A percentile compares a stretch with the other conserved stretches of the same genome.
phyloP scores from a whole-genome alignment of 30 jellyfish, hydroid and myxozoan genomes.

The Catostylus mosaicus region DNA sequence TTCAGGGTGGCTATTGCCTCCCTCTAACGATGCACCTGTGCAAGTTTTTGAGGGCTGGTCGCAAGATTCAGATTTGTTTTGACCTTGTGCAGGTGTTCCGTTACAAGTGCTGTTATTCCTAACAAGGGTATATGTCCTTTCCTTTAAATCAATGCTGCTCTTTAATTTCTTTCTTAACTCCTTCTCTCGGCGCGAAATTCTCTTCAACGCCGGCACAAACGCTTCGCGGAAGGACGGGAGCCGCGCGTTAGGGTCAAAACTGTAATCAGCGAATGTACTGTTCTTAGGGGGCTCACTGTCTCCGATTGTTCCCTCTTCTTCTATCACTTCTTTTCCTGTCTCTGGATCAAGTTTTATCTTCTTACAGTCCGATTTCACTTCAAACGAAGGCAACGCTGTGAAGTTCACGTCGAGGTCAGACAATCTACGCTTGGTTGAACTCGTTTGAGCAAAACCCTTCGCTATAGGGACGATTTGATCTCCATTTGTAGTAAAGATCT shows the following conservation, averaged over 20 bases:
- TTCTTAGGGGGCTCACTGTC: conserved; percentile 43
- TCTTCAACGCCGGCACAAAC: conserved; percentile 64
- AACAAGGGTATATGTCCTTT: conserved; percentile 11
- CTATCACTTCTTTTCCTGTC: conserved; percentile 31
- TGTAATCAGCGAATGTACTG: conserved; percentile 50
- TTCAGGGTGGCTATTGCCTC: conserved; percentile 39
- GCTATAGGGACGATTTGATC: conserved; percentile 60
- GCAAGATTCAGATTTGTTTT: conserved; percentile 33
- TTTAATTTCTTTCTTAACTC: conserved; percentile 26
- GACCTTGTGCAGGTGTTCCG: conserved; percentile 62
- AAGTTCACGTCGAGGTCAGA: conserved; percentile 55
- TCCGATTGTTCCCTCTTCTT: conserved; percentile 16
- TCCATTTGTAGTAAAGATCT: background rate
- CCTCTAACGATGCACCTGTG: conserved; percentile 36
- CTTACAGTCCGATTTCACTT: conserved; percentile 2
- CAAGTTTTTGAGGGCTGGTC: conserved; percentile 39
- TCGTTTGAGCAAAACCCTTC: background rate
- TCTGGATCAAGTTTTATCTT: conserved; percentile 37
- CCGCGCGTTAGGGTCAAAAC: conserved; percentile 47
- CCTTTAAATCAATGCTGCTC: background rate
- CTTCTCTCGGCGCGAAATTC: conserved; percentile 21
- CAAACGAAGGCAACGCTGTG: conserved; percentile 14
- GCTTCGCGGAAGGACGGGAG: conserved; percentile 74
- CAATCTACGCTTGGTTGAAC: conserved; percentile 9
- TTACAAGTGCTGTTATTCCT: background rate